These are phyloP conservation scores for Eristalinus aeneus DNA, from an alignment of 2,888 invertebrate species.

Conservation along the genomic window DNA sequence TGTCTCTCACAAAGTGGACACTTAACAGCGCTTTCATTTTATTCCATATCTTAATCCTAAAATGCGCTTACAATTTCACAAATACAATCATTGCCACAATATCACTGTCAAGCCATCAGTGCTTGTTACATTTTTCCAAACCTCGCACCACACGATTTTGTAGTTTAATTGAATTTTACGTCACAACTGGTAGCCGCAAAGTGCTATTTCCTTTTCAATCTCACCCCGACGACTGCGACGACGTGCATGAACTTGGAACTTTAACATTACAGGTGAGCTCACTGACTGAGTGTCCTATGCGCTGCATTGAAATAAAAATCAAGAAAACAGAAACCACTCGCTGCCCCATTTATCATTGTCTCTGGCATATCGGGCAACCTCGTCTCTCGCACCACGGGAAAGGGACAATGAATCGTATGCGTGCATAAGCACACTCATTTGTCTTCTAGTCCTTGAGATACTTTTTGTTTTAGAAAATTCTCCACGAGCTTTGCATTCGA, in stretches of 20 bases:
- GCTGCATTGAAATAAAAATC: background rate
- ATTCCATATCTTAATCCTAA: background rate
- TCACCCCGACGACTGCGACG: background rate
- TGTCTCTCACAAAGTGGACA: background rate
- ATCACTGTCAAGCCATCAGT: background rate
- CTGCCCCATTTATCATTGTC: constrained; percentile 29
- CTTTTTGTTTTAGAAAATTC: constrained; percentile 3
- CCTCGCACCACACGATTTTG: background rate
- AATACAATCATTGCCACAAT: background rate
- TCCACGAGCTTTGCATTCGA: constrained; percentile 3
- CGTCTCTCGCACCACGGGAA: background rate
- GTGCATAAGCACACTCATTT: constrained; percentile 19
- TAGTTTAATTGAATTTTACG: background rate
- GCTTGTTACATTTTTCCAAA: background rate
- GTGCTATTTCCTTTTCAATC: background rate
- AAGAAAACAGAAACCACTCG: background rate
- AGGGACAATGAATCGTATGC: constrained; percentile 17
- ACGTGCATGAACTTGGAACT: constrained; percentile 4
- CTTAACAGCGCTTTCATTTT: background rate
- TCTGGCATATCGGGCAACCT: background rate
- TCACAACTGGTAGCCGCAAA: background rate
- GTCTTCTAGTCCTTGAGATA: background rate
- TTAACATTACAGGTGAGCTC: background rate
- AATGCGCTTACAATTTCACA: background rate
- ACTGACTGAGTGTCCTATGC: background rate